phyloP scores from a whole-genome alignment of 2,888 invertebrate species.

The Drosophila mercatorum region DNA sequence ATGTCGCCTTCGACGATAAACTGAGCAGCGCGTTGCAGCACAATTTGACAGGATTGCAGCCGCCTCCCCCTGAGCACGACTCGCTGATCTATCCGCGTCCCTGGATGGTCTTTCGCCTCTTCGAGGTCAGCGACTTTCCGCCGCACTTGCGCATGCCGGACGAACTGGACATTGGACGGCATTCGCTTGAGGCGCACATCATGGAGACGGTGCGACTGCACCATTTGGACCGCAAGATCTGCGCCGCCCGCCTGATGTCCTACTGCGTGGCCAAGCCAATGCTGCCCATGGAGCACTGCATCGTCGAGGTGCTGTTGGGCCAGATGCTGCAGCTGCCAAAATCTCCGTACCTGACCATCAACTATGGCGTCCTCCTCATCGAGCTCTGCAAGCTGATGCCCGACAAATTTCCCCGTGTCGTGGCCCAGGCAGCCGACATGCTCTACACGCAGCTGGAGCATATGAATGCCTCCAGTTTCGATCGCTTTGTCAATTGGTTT shows the following conservation, averaged over 20 bases:
- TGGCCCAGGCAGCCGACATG: slow-evolving; percentile 98
- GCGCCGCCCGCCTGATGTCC: slow-evolving; percentile 94
- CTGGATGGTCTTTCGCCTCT: slow-evolving; percentile 96
- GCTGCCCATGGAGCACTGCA: slow-evolving; percentile 97
- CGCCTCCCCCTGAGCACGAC: slow-evolving; percentile 85
- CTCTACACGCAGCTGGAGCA: slow-evolving; percentile 96
- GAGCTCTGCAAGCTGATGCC: slow-evolving; percentile 98
- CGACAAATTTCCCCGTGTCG: slow-evolving; percentile 96
- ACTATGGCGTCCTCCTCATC: slow-evolving; percentile 96
- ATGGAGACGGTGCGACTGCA: slow-evolving; percentile 95
- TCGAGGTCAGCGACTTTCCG: slow-evolving; percentile 97
- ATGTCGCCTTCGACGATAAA: slow-evolving; percentile 96
- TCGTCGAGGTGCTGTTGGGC: slow-evolving; percentile 97
- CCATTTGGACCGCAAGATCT: slow-evolving; percentile 95
- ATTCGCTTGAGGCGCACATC: slow-evolving; percentile 97
- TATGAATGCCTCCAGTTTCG: slow-evolving; percentile 98
- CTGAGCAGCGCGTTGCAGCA: slow-evolving; percentile 98
- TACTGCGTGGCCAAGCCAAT: slow-evolving; percentile 94
- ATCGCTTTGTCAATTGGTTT: slow-evolving; percentile 98
- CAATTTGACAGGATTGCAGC: slow-evolving; percentile 88
- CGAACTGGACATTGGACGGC: slow-evolving; percentile 98
- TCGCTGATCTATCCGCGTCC: slow-evolving; percentile 94
- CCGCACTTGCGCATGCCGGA: slow-evolving; percentile 96
- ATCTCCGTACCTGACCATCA: slow-evolving; percentile 94
- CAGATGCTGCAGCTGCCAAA: slow-evolving; percentile 96